Evolutionary conservation across 2,113 vertebrate genomes (phyloP).

Genomic region (Microtus pennsylvanicus): DNA sequence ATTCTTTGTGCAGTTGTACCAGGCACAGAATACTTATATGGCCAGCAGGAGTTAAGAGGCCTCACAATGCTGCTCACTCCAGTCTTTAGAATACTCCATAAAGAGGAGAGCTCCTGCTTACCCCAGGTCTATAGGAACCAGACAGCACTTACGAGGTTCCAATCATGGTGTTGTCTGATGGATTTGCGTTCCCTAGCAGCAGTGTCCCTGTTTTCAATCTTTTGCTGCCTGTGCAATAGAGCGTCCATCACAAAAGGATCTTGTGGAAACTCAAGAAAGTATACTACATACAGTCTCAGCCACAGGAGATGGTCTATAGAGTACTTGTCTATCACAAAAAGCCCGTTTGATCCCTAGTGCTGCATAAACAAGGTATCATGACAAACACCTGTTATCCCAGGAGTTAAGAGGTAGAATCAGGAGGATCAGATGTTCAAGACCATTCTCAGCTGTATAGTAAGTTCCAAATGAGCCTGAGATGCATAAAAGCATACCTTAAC

Average conservation of each 20-base stretch:
- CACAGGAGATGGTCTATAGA: not conserved
- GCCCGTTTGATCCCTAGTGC: not conserved
- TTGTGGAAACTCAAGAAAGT: not conserved
- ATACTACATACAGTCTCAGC: not conserved
- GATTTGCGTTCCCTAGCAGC: not conserved
- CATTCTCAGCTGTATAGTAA: not conserved
- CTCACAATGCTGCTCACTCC: not conserved
- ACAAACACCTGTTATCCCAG: not conserved
- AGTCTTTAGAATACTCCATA: not conserved
- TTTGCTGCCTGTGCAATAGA: not conserved
- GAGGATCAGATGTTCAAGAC: not conserved
- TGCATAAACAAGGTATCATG: not conserved
- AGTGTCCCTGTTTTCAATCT: not conserved
- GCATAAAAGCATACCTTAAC: not conserved
- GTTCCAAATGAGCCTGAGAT: not conserved
- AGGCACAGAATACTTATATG: not conserved
- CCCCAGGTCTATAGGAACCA: not conserved
- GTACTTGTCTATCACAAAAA: not conserved
- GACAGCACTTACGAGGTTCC: not conserved
- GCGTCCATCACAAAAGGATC: not conserved
- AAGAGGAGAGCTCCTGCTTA: not conserved
- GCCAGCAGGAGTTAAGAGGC: not conserved
- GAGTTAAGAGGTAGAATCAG: not conserved
- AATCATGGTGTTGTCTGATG: not conserved
- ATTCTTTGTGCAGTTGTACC: not conserved